These are phyloP conservation scores for Archaeoteleia sp. DNA, from an alignment of 2,888 invertebrate species.

Conservation along the genomic window DNA sequence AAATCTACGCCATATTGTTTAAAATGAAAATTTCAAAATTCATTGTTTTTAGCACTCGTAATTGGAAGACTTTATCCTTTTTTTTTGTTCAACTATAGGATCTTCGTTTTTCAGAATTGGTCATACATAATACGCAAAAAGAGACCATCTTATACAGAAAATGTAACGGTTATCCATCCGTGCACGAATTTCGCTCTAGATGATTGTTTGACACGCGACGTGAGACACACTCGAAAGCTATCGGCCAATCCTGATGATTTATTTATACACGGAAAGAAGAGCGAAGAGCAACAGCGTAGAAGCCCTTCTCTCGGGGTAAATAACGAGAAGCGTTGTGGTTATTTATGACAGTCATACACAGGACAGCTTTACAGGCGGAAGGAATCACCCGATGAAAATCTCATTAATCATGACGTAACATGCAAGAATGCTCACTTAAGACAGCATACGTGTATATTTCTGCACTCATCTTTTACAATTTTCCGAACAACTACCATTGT, in stretches of 20 bases:
- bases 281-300: conserved; percentile 15
- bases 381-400: conserved; percentile 35
- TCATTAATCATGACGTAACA: conserved; percentile 23
- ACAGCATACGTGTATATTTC: no score
- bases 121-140: conserved; percentile 43
- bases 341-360: conserved; percentile 36
- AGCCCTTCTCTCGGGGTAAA: conserved; percentile 22
- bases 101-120: conserved; percentile 42
- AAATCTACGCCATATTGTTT: no score
- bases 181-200: conserved; percentile 35
- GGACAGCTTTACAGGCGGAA: conserved; percentile 33
- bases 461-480: no score
- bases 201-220: conserved; percentile 41
- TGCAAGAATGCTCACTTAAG: background rate
- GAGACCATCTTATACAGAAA: conserved; percentile 24
- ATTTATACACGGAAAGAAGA: conserved; percentile 14
- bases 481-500: no score
- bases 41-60: conserved; percentile 13
- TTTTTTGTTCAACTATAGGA: conserved; percentile 26
- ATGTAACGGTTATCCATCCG: conserved; percentile 46
- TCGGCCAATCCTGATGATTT: conserved; percentile 47
- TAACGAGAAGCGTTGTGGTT: conserved; percentile 36
- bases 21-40: conserved; percentile 7
- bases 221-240: conserved; percentile 42
- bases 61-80: conserved; percentile 26